These are phyloP conservation scores for Sinosuthora webbiana DNA, from an alignment of 2,113 vertebrate genomes.

Conservation along the genomic window DNA sequence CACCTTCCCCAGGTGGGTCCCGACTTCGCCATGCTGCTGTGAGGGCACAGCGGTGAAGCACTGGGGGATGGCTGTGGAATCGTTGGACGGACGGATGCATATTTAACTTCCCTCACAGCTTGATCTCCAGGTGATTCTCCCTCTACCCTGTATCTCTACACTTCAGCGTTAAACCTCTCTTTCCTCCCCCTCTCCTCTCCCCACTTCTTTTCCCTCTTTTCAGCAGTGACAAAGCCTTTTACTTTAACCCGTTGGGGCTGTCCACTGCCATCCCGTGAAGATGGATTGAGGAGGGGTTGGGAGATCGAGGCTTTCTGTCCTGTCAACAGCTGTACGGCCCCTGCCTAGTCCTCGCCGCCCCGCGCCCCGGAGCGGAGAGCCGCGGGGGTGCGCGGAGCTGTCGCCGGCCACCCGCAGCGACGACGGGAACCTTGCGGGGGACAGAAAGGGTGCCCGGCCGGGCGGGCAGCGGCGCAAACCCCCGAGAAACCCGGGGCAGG, in stretches of 20 bases:
- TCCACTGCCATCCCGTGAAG: neutral
- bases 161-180: neutral
- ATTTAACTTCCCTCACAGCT: neutral
- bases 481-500: neutral
- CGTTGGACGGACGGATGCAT: accelerated
- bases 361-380: neutral
- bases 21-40: neutral
- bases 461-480: neutral
- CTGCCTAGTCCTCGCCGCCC: neutral
- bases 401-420: neutral
- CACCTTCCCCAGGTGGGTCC: conserved; percentile 35
- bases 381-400: neutral
- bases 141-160: neutral
- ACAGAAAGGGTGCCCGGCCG: neutral
- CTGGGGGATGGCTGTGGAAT: neutral
- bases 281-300: neutral
- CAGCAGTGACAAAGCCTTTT: neutral
- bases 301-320: neutral
- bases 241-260: neutral
- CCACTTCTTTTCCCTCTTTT: neutral
- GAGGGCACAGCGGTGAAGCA: neutral
- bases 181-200: neutral
- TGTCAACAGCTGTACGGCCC: neutral
- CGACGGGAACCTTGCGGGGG: neutral
- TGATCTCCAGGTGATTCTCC: neutral